These are phyloP conservation scores for Gasteruption jaculator DNA, from an alignment of 2,888 invertebrate species.

Conservation along the genomic window DNA sequence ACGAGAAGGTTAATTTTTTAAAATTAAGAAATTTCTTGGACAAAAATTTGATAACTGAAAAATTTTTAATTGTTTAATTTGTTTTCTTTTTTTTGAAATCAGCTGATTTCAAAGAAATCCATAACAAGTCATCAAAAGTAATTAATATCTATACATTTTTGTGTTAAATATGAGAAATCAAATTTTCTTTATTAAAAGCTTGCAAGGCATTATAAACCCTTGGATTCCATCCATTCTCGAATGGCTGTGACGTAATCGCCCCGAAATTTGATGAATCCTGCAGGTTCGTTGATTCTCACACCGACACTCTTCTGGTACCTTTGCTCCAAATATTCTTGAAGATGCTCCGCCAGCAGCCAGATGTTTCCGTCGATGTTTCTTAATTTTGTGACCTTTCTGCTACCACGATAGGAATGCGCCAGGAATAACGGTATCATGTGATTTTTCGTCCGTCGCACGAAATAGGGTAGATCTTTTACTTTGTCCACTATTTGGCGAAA, in stretches of 20 bases:
- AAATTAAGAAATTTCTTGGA: too few relatives aligned
- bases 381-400: conserved; percentile 63
- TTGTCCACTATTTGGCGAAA: conserved; percentile 41
- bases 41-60: too few relatives aligned
- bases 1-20: too few relatives aligned
- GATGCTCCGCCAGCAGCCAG: conserved; percentile 70
- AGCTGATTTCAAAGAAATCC: conserved; percentile 9
- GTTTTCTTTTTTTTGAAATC: conserved; percentile 12
- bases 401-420: conserved; percentile 56
- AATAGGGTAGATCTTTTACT: conserved; percentile 60
- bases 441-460: conserved; percentile 71
- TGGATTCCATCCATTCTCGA: conserved; percentile 64
- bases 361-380: conserved; percentile 79
- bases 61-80: too few relatives aligned
- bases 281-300: conserved; percentile 72
- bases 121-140: conserved; percentile 16
- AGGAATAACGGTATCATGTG: conserved; percentile 83
- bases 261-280: conserved; percentile 65
- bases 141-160: too few relatives aligned
- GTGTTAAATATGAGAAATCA: too few relatives aligned
- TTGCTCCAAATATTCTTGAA: conserved; percentile 62
- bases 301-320: conserved; percentile 55
- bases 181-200: too few relatives aligned
- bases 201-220: conserved; percentile 83
- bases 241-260: conserved; percentile 71